Percentiles rank a stretch among this genome's conserved stretches.
phyloP scores from a whole-genome alignment of 1,140 invertebrate species.

The Asbolus verrucosus region DNA sequence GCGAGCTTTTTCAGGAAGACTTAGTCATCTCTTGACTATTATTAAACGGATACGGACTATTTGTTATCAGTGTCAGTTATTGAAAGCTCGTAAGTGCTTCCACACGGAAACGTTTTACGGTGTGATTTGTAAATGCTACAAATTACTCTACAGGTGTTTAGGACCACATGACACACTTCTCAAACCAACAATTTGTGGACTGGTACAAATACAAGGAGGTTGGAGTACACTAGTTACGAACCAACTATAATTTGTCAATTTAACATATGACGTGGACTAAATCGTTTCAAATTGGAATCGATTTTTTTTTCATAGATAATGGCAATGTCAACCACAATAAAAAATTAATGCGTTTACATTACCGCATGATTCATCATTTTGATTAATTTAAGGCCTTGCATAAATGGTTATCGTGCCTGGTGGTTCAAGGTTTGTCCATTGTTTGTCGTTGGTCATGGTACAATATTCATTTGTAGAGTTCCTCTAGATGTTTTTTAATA shows the following conservation, averaged over 20 bases:
- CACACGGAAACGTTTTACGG: constrained; percentile 8
- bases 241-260: too few relatives aligned
- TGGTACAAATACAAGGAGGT: too few relatives aligned
- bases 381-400: constrained; percentile 31
- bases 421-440: constrained; percentile 31
- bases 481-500: constrained; percentile 11
- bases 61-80: constrained; percentile 13
- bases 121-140: constrained; percentile 30
- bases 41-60: constrained; percentile 5
- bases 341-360: constrained; percentile 34
- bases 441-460: constrained; percentile 5
- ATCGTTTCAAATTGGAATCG: constrained; percentile 7
- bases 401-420: constrained; percentile 36
- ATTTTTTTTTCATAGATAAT: constrained; percentile 1
- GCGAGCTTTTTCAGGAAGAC: background rate
- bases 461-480: constrained; percentile 28
- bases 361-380: constrained; percentile 30
- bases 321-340: constrained; percentile 29
- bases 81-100: constrained; percentile 30
- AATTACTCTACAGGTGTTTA: constrained; percentile 40
- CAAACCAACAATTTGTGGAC: constrained; percentile 16
- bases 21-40: constrained; percentile 3
- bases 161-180: constrained; percentile 22
- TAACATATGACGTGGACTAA: background rate
- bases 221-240: too few relatives aligned